A percentile compares a stretch with the other conserved stretches of the same genome.
Evolutionary conservation across 2,888 invertebrate genomes (phyloP).

Genomic region (Agonopterix heracliana): DNA sequence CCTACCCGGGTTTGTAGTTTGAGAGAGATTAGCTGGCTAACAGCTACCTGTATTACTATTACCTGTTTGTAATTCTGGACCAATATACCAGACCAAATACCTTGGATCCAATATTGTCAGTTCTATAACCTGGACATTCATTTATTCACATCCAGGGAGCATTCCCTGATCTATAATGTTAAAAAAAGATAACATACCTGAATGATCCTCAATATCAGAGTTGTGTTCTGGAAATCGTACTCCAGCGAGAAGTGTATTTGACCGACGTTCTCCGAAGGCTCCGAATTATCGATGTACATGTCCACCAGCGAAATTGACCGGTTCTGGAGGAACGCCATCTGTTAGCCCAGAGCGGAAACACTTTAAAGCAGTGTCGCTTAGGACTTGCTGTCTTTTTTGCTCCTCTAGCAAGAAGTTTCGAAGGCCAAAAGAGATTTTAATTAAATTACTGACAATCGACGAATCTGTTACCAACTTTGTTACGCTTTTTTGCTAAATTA

Average conservation of each 20-base stretch:
- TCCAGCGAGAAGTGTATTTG: slow-evolving; percentile 96
- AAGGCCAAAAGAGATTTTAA: background rate
- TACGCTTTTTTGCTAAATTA: too few relatives aligned
- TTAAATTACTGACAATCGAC: background rate
- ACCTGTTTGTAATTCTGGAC: too few relatives aligned
- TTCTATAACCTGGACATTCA: too few relatives aligned
- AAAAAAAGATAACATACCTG: slow-evolving; percentile 77
- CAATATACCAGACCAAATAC: too few relatives aligned
- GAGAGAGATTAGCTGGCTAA: too few relatives aligned
- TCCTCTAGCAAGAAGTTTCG: slow-evolving; percentile 4
- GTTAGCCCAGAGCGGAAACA: slow-evolving; percentile 58
- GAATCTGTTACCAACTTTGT: too few relatives aligned
- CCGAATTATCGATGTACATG: slow-evolving; percentile 96
- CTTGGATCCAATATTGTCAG: too few relatives aligned
- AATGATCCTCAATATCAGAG: slow-evolving; percentile 91
- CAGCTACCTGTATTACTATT: too few relatives aligned
- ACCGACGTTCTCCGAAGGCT: slow-evolving; percentile 94
- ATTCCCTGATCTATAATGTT: too few relatives aligned
- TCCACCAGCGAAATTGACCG: slow-evolving; percentile 94
- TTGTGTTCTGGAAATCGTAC: slow-evolving; percentile 95
- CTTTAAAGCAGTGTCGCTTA: slow-evolving; percentile 33
- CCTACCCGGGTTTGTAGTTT: too few relatives aligned
- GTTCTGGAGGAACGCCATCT: slow-evolving; percentile 86
- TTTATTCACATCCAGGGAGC: too few relatives aligned
- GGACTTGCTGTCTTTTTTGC: slow-evolving; percentile 9